Conservation (phyloP, 2,888 invertebrate genomes). For the Perizoma flavofasciatum region DNA sequence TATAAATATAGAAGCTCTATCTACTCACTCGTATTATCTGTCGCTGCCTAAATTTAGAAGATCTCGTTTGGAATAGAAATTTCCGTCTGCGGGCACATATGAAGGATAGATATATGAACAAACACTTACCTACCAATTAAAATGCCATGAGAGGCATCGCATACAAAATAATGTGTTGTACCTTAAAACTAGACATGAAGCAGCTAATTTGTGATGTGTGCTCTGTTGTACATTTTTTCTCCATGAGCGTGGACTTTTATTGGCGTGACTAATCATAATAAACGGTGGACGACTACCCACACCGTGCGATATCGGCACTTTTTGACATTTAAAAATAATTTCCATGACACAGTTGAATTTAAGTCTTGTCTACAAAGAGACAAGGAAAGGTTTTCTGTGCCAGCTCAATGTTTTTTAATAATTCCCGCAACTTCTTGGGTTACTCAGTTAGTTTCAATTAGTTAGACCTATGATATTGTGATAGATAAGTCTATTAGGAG, state of each 20-base stretch:
- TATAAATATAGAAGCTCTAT: constrained; percentile 25
- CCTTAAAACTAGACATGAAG: no score
- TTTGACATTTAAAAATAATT: constrained; percentile 59
- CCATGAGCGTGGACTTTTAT: constrained; percentile 55
- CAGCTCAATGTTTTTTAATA: constrained; percentile 11
- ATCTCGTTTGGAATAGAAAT: constrained; percentile 46
- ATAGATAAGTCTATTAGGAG: constrained; percentile 1
- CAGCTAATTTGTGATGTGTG: background rate
- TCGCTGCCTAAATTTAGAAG: constrained; percentile 64
- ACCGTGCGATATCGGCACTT: constrained; percentile 61
- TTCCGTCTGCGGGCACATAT: background rate
- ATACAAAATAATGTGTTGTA: no score
- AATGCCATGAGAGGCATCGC: no score
- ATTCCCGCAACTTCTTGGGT: constrained; percentile 7
- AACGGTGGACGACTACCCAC: constrained; percentile 68
- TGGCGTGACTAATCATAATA: constrained; percentile 71
- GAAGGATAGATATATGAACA: background rate
- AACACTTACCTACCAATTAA: no score
- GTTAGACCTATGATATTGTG: background rate
- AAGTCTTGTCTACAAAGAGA: constrained; percentile 24
- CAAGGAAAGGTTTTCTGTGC: constrained; percentile 30
- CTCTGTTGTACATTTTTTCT: constrained; percentile 15
- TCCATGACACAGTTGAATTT: constrained; percentile 29
- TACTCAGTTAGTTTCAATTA: constrained; percentile 9
- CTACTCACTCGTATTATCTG: constrained; percentile 51